Percentiles rank a stretch among this genome's conserved stretches.
These are phyloP conservation scores for Tanytarsus gracilentus DNA, from an alignment of 2,888 invertebrate genomes.

Conservation along the genomic window DNA sequence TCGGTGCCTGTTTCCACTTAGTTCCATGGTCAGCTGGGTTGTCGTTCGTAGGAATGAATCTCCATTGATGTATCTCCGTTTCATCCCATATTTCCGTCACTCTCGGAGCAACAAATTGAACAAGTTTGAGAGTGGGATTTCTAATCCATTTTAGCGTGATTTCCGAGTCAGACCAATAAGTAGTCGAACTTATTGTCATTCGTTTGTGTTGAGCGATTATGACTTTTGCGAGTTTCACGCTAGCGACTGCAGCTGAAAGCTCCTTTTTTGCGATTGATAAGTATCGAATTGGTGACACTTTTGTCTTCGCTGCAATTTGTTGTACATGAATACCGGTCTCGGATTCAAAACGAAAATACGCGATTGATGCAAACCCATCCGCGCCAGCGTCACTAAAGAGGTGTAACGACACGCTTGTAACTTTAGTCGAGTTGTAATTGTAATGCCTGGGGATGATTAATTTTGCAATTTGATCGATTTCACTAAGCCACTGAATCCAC, in stretches of 20 bases:
- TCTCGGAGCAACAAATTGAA: no score
- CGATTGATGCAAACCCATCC: constrained; percentile 32
- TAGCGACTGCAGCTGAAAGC: constrained; percentile 31
- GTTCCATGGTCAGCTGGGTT: constrained; percentile 33
- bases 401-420: constrained; percentile 28
- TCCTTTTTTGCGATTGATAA: constrained; percentile 30
- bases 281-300: constrained; percentile 30
- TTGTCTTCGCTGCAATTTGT: constrained; percentile 29
- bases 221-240: no score
- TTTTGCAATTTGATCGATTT: constrained; percentile 31
- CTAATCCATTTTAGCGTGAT: no score
- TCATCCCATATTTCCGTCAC: no score
- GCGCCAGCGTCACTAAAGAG: constrained; percentile 32
- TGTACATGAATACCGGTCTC: neutral
- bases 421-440: neutral
- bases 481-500: constrained; percentile 32
- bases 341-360: constrained; percentile 29
- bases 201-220: no score
- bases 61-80: no score
- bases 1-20: neutral
- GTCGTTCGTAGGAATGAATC: constrained; percentile 32
- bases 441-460: constrained; percentile 32
- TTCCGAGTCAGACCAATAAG: no score
- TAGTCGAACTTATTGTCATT: no score
- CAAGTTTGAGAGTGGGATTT: no score